phyloP scores from a whole-genome alignment of 1,140 invertebrate species.

The Microplitis mediator region DNA sequence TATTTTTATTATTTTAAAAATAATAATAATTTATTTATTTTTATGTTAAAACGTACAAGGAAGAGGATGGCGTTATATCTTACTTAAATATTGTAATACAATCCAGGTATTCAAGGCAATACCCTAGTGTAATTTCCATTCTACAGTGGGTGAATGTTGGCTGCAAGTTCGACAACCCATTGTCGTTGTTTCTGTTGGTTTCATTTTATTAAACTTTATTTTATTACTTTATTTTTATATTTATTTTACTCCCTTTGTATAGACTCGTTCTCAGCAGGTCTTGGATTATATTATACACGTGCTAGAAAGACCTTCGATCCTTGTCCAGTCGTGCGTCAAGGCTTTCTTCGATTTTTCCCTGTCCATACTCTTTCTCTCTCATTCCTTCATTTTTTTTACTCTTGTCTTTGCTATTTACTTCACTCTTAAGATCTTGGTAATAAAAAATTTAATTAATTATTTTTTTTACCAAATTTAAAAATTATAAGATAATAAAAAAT shows the following conservation, averaged over 20 bases:
- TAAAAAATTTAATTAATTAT: not conserved
- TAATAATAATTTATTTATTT: too few relatives aligned
- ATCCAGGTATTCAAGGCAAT: not conserved
- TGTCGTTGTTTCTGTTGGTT: not conserved
- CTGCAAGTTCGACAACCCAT: not conserved
- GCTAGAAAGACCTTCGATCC: slow-evolving; percentile 19
- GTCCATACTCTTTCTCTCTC: slow-evolving; percentile 18
- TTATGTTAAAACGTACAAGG: too few relatives aligned
- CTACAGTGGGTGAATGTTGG: not conserved
- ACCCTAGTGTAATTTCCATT: not conserved
- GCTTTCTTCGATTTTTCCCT: slow-evolving; percentile 24
- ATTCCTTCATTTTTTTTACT: not conserved
- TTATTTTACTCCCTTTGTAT: not conserved
- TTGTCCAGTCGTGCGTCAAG: slow-evolving; percentile 18
- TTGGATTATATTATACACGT: too few relatives aligned
- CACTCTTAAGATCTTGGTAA: too few relatives aligned
- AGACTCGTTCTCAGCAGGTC: too few relatives aligned
- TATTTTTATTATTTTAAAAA: too few relatives aligned
- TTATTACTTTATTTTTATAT: slow-evolving; percentile 4
- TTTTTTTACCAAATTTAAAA: not conserved
- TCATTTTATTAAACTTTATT: not conserved
- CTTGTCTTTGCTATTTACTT: not conserved
- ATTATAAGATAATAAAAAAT: not conserved
- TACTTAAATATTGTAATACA: not conserved
- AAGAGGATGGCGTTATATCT: not conserved